Base-by-base conservation (phyloP, 2,113 vertebrate species). In the Hypomesus transpacificus region DNA sequence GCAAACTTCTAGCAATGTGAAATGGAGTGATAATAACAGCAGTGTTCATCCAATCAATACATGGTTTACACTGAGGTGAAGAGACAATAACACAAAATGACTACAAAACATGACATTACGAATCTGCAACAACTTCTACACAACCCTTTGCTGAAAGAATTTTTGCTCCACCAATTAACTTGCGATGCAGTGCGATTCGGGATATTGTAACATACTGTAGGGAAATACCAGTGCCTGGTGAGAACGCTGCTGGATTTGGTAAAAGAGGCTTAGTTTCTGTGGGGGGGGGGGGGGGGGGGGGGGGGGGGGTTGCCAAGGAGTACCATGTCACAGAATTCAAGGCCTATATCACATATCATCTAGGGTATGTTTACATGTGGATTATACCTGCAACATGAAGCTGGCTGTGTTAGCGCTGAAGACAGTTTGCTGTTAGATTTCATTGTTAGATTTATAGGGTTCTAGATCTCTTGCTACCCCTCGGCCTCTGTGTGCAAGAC, bases 1-100 rank as follows among this genome's bases (percentile, higher is more conserved):
- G 83, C 73, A 84, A 85, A 75, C 81, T 75, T 83, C 78, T 86
- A 86, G 79, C 75, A 80, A 81, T 89, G 84, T 73, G 39, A 73
- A 64, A 72, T 81, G 76, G 9, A 46, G 39, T 57, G 80, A 84
- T 84, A 74, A 2, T 22, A 70, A 79, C 75, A 77, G 66, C 70
- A 74, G 20, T 3, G 14, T 51, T 17, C 81, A 16, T 46, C 6
- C 2, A 16, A 58, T 14, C 2, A 69, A 69, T 26, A 26, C 24
- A 26, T 21, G 57, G 31, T 39, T 31, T 26, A 18, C 28, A 54
- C 21, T 69, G 46, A 68, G 21, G 52, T 46, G 53, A 46, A n/a
- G 24, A 56, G 39, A 46, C 53, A 65, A 78, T 26, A 50, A 66
- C 53, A 51, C 52, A 24, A 20, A 68, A 53, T 53, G n/a, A 85